Evolutionary conservation across 2,797 vertebrate species (phyloP), one percentile per base, ranked within the genome.

Genomic region (Trachurus trachurus): DNA sequence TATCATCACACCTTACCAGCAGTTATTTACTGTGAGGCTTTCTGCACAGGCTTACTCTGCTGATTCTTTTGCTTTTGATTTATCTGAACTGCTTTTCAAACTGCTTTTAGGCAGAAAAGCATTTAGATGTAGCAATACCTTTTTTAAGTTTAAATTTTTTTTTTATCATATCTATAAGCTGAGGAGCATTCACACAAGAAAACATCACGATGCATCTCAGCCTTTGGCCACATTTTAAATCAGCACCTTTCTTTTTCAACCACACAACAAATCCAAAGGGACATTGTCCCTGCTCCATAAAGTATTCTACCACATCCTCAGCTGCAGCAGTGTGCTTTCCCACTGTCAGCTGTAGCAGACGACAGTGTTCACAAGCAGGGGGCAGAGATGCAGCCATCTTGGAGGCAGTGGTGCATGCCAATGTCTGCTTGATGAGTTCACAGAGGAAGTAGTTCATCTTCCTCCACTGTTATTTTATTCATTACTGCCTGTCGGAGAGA

Each of bases 381-480:
- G 76, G 62, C 76, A 70, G 75, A 57, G 62, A 69, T 82, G 84
- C 76, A 78, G 82, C 84, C 75, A 89, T 92, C 76, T 86, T 89
- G 78, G 72, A 90, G 57, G 78, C 85, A 91, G 85, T 70, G 69
- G 75, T 90, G 88, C 80, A 74, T 92, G 85, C 71, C 71, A 84
- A 73, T 83, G 88, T 90, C 78, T 85, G 87, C 76, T 74, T 93
- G 78, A 90, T 83, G 82, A 88, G 85, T 87, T 91, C 87, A 86
- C 73, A 79, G 76, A 87, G 82, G 72, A 89, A 87, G 85, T 80
- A 84, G 83, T 88, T 90, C 80, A 87, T 90, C 81, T 89, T 88
- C 75, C 73, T 71, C 72, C 62, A 59, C 84, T 89, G 74, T 86
- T 93, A 90, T 92, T 92, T 92, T 90, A 91, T 92, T 91, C 77